Percentiles rank a stretch among this genome's conserved stretches.
Conservation (phyloP, 1,140 invertebrate genomes). For the Scaptomyza pallida region DNA sequence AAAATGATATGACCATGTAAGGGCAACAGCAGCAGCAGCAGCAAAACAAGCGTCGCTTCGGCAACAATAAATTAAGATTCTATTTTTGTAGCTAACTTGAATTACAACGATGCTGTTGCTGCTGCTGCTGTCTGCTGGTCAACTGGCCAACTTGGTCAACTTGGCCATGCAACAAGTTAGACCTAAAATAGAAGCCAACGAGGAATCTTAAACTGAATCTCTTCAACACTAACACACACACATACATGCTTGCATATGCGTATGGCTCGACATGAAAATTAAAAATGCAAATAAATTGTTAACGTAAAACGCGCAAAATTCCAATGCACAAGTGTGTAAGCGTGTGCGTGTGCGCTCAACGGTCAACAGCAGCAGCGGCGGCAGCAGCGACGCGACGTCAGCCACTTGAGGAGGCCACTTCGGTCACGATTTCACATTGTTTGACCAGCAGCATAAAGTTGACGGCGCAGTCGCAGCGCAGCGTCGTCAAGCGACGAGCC, state of each 20-base stretch:
- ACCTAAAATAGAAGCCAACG: slow-evolving; percentile 74
- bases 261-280: slow-evolving; percentile 67
- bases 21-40: slow-evolving; percentile 25
- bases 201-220: slow-evolving; percentile 33
- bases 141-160: slow-evolving; percentile 17
- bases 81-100: slow-evolving; percentile 81
- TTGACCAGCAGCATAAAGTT: slow-evolving; percentile 26
- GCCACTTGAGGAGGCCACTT: slow-evolving; percentile 75
- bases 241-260: background rate
- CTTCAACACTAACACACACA: slow-evolving; percentile 9
- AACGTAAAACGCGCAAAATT: slow-evolving; percentile 77
- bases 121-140: slow-evolving; percentile 16
- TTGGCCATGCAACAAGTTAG: slow-evolving; percentile 69
- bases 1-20: slow-evolving; percentile 78
- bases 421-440: slow-evolving; percentile 73
- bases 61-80: slow-evolving; percentile 79
- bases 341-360: background rate
- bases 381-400: slow-evolving; percentile 17
- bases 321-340: slow-evolving; percentile 42
- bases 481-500: slow-evolving; percentile 65
- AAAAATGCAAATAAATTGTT: slow-evolving; percentile 83
- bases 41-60: slow-evolving; percentile 19
- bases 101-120: slow-evolving; percentile 50
- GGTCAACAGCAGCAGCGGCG: slow-evolving; percentile 13
- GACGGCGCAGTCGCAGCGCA: slow-evolving; percentile 56